Percentiles rank a stretch among this genome's conserved stretches.
Conservation (phyloP, 2,888 invertebrate genomes). For the Dasypolia templi region DNA sequence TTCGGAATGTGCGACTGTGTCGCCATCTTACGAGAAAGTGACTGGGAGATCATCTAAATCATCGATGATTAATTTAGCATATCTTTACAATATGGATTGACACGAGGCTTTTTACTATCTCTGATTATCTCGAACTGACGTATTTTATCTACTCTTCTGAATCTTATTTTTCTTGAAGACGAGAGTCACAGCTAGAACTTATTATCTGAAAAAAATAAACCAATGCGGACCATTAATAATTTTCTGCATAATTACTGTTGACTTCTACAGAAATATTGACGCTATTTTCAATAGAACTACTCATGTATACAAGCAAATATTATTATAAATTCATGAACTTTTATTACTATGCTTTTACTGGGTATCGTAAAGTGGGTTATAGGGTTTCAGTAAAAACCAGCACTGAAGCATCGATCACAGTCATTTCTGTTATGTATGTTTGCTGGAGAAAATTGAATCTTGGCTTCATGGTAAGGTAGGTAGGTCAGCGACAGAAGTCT, state of each 20-base stretch:
- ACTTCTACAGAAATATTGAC: not conserved
- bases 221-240: no score
- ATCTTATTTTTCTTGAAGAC: no score
- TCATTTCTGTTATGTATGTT: not conserved
- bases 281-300: not conserved
- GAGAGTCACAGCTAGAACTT: no score
- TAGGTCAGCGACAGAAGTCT: not conserved
- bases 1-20: no score
- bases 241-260: conserved; percentile 2
- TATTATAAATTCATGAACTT: conserved; percentile 15
- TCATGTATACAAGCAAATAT: not conserved
- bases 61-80: no score
- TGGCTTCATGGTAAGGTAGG: not conserved
- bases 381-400: conserved; percentile 9
- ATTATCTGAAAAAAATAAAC: no score
- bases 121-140: no score
- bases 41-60: no score
- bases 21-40: no score
- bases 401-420: conserved; percentile 8
- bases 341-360: conserved; percentile 23
- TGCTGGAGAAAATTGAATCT: not conserved
- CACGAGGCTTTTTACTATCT: no score
- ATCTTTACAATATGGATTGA: no score
- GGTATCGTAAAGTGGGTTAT: conserved; percentile 18
- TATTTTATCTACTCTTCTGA: no score